Percentiles rank a stretch among this genome's conserved stretches.
Evolutionary conservation across 2,888 invertebrate genomes (phyloP).

Genomic region (Eurois occulta): DNA sequence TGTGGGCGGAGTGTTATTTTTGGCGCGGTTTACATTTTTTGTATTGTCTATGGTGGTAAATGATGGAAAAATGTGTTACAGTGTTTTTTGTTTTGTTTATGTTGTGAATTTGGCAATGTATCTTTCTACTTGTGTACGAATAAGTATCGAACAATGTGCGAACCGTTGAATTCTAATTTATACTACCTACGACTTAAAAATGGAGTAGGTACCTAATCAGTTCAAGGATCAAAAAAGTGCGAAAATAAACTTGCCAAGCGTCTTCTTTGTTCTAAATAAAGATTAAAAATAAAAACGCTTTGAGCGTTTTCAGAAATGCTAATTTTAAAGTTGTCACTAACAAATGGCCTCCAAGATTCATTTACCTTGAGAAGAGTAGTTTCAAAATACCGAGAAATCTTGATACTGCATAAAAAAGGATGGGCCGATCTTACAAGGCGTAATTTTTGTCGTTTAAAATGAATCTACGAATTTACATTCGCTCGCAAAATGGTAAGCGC

Average conservation of each 20-base stretch:
- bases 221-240: constrained; percentile 12
- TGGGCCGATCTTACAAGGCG: background rate
- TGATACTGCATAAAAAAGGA: background rate
- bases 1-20: constrained; percentile 40
- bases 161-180: background rate
- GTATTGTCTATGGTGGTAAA: constrained; percentile 46
- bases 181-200: background rate
- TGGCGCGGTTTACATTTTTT: constrained; percentile 47
- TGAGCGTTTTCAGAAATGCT: constrained; percentile 3
- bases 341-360: constrained; percentile 14
- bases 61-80: constrained; percentile 46
- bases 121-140: constrained; percentile 13
- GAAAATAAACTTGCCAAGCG: background rate
- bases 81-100: constrained; percentile 55
- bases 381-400: constrained; percentile 19
- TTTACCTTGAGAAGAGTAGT: background rate
- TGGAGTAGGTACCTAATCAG: constrained; percentile 3
- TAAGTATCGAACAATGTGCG: constrained; percentile 6
- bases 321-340: constrained; percentile 10
- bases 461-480: background rate
- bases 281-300: constrained; percentile 1
- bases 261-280: constrained; percentile 41
- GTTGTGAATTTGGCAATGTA: constrained; percentile 41
- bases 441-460: constrained; percentile 6
- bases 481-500: background rate